These are phyloP conservation scores for Apocrypta bakeri DNA, from an alignment of 1,140 invertebrate species.

Conservation along the genomic window DNA sequence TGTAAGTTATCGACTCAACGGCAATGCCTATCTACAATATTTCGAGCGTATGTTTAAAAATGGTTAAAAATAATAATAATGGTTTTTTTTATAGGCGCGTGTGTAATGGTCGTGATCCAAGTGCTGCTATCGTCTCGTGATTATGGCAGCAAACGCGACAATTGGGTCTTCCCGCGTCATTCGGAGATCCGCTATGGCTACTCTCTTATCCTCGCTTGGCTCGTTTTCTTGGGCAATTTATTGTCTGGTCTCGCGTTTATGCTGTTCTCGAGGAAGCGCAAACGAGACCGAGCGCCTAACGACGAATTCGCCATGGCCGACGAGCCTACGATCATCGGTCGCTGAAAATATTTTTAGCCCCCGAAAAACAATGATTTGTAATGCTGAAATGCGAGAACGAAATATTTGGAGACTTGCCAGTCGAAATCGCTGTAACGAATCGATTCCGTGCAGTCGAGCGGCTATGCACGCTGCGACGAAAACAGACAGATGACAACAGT, in stretches of 20 bases:
- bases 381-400: background rate
- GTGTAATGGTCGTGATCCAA: constrained; percentile 86
- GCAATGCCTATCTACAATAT: no score
- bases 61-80: constrained; percentile 27
- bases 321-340: constrained; percentile 88
- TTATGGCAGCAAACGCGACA: constrained; percentile 81
- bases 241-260: constrained; percentile 83
- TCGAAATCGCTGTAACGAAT: no score
- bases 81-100: constrained; percentile 76
- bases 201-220: constrained; percentile 87
- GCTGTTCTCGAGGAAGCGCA: constrained; percentile 87
- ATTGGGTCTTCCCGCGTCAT: constrained; percentile 81
- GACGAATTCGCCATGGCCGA: constrained; percentile 88
- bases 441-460: no score
- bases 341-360: constrained; percentile 74
- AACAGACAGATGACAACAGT: no score
- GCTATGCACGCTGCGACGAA: no score
- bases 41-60: background rate
- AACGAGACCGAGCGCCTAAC: constrained; percentile 85
- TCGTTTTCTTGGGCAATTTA: constrained; percentile 84
- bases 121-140: constrained; percentile 83
- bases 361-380: background rate
- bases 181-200: constrained; percentile 80
- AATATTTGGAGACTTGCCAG: background rate
- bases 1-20: constrained; percentile 74